Percentiles rank a stretch among this genome's conserved stretches.
These are phyloP conservation scores for Lepus americanus DNA, from an alignment of 2,113 vertebrate genomes.

Conservation along the genomic window DNA sequence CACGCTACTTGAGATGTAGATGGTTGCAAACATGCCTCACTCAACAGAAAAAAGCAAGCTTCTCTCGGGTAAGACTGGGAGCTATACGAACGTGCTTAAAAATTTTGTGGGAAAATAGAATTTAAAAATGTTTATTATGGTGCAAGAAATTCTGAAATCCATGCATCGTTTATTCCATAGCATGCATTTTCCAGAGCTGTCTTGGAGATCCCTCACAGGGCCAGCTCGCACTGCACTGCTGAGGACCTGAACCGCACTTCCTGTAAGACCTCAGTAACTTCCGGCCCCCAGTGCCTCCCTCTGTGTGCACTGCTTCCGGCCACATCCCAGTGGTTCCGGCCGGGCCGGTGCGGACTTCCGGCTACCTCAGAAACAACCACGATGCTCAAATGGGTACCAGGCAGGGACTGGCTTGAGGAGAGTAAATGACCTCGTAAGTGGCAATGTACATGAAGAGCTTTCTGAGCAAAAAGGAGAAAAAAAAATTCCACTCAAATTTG, in stretches of 20 bases:
- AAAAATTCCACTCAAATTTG: not conserved
- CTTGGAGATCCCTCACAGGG: not conserved
- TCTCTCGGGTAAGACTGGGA: not conserved
- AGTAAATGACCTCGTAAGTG: not conserved
- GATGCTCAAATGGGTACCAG: not conserved
- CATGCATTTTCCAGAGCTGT: no score
- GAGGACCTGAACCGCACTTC: not conserved
- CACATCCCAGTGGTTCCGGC: not conserved
- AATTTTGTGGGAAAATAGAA: no score
- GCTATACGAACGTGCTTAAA: no score
- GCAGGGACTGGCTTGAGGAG: not conserved
- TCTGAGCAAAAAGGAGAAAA: not conserved
- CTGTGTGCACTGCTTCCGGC: not conserved
- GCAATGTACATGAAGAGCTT: not conserved
- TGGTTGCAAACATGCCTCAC: not conserved
- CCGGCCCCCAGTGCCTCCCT: not conserved
- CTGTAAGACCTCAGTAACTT: not conserved
- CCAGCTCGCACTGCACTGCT: not conserved
- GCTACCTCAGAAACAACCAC: not conserved
- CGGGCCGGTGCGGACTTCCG: not conserved
- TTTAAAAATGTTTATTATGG: no score
- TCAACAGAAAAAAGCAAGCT: not conserved
- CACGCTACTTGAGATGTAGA: not conserved
- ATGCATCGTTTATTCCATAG: no score
- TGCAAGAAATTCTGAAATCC: no score